Evolutionary conservation across 2,113 vertebrate genomes (phyloP).

Genomic region (Numenius arquata): DNA sequence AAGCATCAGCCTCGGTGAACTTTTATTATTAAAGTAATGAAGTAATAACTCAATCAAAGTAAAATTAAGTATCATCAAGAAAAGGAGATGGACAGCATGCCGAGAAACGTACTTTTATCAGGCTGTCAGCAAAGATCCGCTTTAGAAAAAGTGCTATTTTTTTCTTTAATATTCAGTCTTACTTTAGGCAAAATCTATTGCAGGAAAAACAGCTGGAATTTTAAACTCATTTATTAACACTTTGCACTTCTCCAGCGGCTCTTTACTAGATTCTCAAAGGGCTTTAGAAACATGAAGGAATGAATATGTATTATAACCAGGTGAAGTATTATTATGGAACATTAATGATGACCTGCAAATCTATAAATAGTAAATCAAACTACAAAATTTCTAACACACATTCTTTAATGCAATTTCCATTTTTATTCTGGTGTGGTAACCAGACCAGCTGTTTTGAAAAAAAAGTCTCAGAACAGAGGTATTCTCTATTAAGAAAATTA

Average conservation of each 20-base stretch:
- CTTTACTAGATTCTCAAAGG: conserved; percentile 1
- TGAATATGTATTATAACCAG: background rate
- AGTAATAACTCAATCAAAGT: background rate
- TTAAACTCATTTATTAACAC: conserved; percentile 30
- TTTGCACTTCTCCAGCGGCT: background rate
- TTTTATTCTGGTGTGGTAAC: background rate
- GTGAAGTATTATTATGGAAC: background rate
- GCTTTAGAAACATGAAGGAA: background rate
- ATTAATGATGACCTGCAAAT: background rate
- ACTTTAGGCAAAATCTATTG: conserved; percentile 16
- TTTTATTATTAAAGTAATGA: background rate
- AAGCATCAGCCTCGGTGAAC: background rate
- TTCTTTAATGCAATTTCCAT: background rate
- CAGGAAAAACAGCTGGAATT: conserved; percentile 11
- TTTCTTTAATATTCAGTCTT: conserved; percentile 26
- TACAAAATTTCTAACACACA: background rate
- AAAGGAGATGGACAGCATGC: background rate
- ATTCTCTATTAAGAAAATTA: background rate
- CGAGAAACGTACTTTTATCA: background rate
- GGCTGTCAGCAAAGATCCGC: background rate
- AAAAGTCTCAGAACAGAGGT: background rate
- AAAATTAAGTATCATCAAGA: background rate
- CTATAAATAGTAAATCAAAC: conserved; percentile 17
- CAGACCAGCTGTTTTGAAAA: background rate
- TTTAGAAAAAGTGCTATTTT: background rate